Percentiles rank a stretch among this genome's conserved stretches.
These are phyloP conservation scores for Drosophila guanche DNA, from an alignment of 1,140 invertebrate genomes.

Conservation along the genomic window DNA sequence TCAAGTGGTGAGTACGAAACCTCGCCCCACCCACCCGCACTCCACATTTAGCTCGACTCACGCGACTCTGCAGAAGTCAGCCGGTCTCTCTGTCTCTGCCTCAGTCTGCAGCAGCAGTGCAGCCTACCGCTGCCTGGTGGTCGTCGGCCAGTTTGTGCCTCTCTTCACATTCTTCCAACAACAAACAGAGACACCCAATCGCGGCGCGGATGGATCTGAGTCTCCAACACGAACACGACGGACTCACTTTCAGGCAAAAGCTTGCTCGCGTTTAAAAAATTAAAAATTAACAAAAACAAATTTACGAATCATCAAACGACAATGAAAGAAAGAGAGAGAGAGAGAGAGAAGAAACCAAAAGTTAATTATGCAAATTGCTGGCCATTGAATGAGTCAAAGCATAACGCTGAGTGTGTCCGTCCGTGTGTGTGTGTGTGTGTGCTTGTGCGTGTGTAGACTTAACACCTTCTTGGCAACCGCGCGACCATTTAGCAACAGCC, in stretches of 20 bases:
- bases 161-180: slow-evolving; percentile 80
- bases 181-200: slow-evolving; percentile 62
- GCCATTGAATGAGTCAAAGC: slow-evolving; percentile 7
- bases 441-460: slow-evolving; percentile 15
- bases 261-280: slow-evolving; percentile 46
- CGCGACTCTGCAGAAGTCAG: slow-evolving; percentile 59
- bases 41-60: slow-evolving; percentile 19
- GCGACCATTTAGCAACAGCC: too few species aligned
- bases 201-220: slow-evolving; percentile 31
- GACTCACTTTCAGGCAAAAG: slow-evolving; percentile 15
- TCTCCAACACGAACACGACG: slow-evolving; percentile 25
- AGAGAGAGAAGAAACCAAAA: neutral
- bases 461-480: slow-evolving; percentile 53
- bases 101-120: slow-evolving; percentile 10
- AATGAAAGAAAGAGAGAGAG: slow-evolving; percentile 7
- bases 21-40: neutral
- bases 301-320: slow-evolving; percentile 13
- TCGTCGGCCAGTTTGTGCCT: slow-evolving; percentile 67
- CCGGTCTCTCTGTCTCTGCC: slow-evolving; percentile 50
- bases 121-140: slow-evolving; percentile 39
- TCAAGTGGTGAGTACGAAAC: slow-evolving; percentile 65
- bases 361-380: slow-evolving; percentile 38
- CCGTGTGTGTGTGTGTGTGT: slow-evolving; percentile 12
- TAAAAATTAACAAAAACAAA: slow-evolving; percentile 29
- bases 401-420: slow-evolving; percentile 6